Base-by-base conservation (phyloP, 2,888 invertebrate genomes). In the Dioctria linearis region DNA sequence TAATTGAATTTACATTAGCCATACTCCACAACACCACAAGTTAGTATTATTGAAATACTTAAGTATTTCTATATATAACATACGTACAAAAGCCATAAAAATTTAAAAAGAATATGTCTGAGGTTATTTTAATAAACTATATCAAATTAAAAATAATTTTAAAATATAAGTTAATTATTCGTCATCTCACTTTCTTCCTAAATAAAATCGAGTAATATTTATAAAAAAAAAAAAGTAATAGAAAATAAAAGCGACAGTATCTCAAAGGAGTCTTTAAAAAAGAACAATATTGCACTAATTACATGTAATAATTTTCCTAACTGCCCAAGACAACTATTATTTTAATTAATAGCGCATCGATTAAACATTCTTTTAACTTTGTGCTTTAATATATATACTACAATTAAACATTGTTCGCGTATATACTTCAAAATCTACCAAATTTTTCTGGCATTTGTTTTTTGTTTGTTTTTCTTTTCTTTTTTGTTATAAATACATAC, bases 231-330 rank as follows among this genome's bases (percentile, higher is more conserved):
- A n/a, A 39, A 76, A 76, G 37, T 5, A 39, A 76, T 25, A 73
- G 13, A 57, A 39, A 54, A 8, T 54, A 49, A 67, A 67, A 67
- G 67, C 67, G 67, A 67, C 49, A 67, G 49, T 73, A 54, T 73
- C 37, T 46, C 37, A 40, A 54, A 40, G 54, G 37, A 25, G 25
- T 25, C 25, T 25, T 25, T 25, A 25, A 73, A 13, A 73, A 40
- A 63, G 46, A 49, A 63, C 61, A 76, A 76, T 76, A 76, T 76
- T 76, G 76, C 76, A 76, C 76, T 76, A 76, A 63, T 76, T 76
- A 59, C 61, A 63, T 76, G 54, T 61, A 63, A 76, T 76, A 63
- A 76, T 76, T 76, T 63, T 46, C 63, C 76, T 76, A 76, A 76
- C 76, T 63, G 61, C 63, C 63, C 46, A 63, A 59, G 73, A 57